Conservation (phyloP, 2,888 invertebrate species). For the Candidula unifasciata region DNA sequence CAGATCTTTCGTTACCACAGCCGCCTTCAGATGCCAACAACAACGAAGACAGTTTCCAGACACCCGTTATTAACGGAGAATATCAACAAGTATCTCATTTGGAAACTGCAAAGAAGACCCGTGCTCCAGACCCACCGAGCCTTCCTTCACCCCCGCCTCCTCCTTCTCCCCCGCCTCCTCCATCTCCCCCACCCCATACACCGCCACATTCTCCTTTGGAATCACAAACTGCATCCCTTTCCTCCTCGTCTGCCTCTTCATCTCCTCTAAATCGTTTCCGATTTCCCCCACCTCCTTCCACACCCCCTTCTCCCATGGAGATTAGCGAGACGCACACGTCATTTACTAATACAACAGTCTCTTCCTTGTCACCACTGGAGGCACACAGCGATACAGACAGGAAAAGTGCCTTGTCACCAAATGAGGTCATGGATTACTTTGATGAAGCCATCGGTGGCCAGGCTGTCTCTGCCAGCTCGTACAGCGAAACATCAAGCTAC, state of each 20-base stretch:
- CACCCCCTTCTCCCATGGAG: constrained; percentile 9
- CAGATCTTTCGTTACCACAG: neutral
- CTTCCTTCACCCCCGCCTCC: constrained; percentile 10
- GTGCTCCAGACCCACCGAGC: constrained; percentile 17
- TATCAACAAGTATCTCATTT: neutral
- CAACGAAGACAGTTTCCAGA: neutral
- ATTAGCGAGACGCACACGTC: neutral
- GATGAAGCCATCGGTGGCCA: constrained; percentile 44
- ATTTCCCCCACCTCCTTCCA: constrained; percentile 14
- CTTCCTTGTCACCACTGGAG: neutral
- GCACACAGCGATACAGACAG: constrained; percentile 28
- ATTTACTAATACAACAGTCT: neutral
- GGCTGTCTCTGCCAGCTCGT: constrained; percentile 5
- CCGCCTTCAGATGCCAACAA: neutral
- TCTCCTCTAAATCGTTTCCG: constrained; percentile 11
- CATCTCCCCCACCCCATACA: neutral
- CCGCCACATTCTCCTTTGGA: neutral
- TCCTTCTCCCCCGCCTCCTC: neutral
- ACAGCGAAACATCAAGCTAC: neutral
- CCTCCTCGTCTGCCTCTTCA: neutral
- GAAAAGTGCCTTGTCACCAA: constrained; percentile 41
- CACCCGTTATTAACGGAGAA: neutral
- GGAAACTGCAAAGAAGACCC: neutral
- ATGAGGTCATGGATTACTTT: constrained; percentile 50
- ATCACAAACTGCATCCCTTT: neutral